Conservation (phyloP, 1,140 invertebrate genomes). For the Brachionus koreanus region DNA sequence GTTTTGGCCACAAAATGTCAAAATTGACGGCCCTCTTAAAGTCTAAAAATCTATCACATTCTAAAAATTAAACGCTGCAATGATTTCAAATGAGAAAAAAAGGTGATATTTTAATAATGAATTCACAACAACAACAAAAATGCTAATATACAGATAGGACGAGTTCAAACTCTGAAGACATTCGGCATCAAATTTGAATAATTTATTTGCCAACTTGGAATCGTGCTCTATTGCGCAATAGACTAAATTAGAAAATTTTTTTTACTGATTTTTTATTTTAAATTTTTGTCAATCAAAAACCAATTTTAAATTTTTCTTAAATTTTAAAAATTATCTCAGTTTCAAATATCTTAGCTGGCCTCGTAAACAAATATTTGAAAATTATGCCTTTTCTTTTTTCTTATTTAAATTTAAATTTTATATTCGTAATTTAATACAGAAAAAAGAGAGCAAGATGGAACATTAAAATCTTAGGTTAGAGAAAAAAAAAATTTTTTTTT, state of each 20-base stretch:
- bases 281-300: neutral
- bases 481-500: too few relatives aligned
- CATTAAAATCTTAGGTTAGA: too few relatives aligned
- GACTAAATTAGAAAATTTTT: neutral
- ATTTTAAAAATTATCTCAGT: neutral
- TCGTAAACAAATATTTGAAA: too few relatives aligned
- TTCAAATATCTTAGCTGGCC: neutral
- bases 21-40: neutral
- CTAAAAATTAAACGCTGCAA: slow-evolving; percentile 14
- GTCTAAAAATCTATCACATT: neutral
- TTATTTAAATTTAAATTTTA: too few relatives aligned
- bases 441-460: too few relatives aligned
- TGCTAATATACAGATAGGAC: slow-evolving; percentile 1
- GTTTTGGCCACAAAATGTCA: neutral
- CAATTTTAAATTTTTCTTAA: too few relatives aligned
- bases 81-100: neutral
- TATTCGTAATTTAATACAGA: too few relatives aligned
- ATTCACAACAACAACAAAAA: neutral
- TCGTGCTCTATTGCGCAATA: neutral
- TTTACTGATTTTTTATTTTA: neutral
- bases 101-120: slow-evolving; percentile 28
- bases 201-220: neutral
- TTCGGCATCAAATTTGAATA: slow-evolving; percentile 3
- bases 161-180: neutral
- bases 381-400: too few relatives aligned